These are phyloP conservation scores for Tethea ocularis DNA, from an alignment of 2,888 invertebrate genomes.

Conservation along the genomic window DNA sequence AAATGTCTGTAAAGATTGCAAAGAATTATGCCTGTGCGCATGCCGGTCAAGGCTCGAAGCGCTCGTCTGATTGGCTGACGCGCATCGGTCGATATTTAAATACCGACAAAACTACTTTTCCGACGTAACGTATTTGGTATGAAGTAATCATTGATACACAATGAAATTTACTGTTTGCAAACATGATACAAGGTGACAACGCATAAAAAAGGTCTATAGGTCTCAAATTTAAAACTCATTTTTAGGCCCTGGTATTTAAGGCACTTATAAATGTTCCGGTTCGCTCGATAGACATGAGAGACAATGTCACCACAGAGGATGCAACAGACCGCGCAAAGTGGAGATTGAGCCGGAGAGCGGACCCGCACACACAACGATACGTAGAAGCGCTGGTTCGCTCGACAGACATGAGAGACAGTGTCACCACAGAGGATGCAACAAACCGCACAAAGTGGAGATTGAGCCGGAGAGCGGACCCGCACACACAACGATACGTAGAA, in stretches of 20 bases:
- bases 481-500: no score
- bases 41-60: not conserved
- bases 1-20: not conserved
- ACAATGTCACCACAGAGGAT: no score
- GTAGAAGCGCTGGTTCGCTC: no score
- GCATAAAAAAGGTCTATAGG: not conserved
- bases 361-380: no score
- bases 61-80: not conserved
- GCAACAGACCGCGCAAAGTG: no score
- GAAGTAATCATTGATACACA: not conserved
- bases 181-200: not conserved
- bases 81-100: not conserved
- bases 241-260: no score
- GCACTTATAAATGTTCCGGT: not conserved
- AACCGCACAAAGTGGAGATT: no score
- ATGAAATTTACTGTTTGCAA: not conserved
- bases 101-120: conserved; percentile 5
- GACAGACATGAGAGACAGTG: no score
- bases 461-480: no score
- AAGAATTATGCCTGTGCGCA: not conserved
- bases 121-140: conserved; percentile 3
- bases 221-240: no score
- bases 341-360: no score
- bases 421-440: no score
- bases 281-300: not conserved